Evolutionary conservation across 2,113 vertebrate genomes (phyloP), one percentile per base, ranked within the genome.

Genomic region (Gnathonemus echidnorhynchus): DNA sequence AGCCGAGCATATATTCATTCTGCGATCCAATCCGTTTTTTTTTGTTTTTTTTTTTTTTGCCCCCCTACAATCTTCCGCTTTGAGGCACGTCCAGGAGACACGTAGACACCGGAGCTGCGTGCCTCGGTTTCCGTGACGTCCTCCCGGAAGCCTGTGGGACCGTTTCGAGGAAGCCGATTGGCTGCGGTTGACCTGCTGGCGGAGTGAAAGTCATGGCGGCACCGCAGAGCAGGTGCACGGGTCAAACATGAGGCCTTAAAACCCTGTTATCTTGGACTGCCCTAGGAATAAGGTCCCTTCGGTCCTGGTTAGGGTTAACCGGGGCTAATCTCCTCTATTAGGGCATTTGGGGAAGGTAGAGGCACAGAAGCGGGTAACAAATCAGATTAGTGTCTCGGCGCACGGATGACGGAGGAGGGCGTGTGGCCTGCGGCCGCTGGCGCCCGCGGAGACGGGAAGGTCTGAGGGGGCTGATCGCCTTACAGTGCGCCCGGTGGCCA

Each of bases 321-420:
- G 7, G 66, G 8, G 45, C 88, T 89, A 89, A 89, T 89, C 88
- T 89, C 15, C 88, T 39, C 62, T 35, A 89, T 89, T 89, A 89
- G 88, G 88, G 58, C 88, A 77, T 52, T 42, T 77, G 66, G 24
- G 45, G 88, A 70, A 24, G 46, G 58, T 13, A 88, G 66, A 31
- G 46, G 48, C 46, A 50, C 88, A 42, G 88, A 89, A 74, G 62
- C 10, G 46, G 45, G 83, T 88, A 88, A 88, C 62, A 80, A 70
- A 89, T 89, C 62, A 74, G 88, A 89, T 89, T 89, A 89, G 24
- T 62, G 27, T 52, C 66, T 45, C n/a, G 19, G 88, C 1, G 17
- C n/a, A 52, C 2, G 45, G 66, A 89, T 52, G 27, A 13, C 48
- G 27, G 42, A 39, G 88, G 56, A 27, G 46, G 84, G n/a, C 5